phyloP scores from a whole-genome alignment of 64 coral and sea anemone species.

The Pocillopora damicornis region DNA sequence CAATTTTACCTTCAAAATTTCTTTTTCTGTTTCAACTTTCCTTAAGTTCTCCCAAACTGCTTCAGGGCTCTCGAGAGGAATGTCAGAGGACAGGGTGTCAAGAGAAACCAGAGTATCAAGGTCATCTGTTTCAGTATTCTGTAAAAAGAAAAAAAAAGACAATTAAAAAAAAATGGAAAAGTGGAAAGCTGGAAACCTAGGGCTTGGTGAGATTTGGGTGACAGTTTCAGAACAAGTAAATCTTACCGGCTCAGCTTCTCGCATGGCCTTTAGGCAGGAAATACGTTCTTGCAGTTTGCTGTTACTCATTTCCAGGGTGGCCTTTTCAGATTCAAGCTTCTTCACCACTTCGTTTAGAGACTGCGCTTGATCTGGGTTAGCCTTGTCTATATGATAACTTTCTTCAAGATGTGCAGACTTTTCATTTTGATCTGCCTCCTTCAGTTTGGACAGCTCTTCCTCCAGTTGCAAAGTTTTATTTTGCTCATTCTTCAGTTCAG shows the following conservation, averaged over 20 bases:
- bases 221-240: not conserved
- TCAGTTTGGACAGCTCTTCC: not conserved
- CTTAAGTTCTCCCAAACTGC: not conserved
- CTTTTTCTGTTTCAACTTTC: constrained; percentile 33
- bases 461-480: constrained; percentile 19
- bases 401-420: not conserved
- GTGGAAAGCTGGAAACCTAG: no score
- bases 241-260: constrained; percentile 10
- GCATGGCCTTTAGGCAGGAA: not conserved
- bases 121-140: constrained; percentile 15
- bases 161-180: no score
- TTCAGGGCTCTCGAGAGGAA: not conserved
- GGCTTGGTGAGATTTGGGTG: not conserved
- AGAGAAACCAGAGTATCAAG: not conserved
- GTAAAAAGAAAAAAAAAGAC: not conserved
- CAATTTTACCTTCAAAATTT: constrained; percentile 29
- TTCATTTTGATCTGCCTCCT: not conserved
- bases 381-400: not conserved
- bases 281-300: constrained; percentile 30
- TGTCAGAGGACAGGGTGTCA: not conserved
- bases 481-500: constrained; percentile 32
- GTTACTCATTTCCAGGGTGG: not conserved
- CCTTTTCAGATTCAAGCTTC: constrained; percentile 25
- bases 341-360: not conserved
- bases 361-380: not conserved